phyloP scores from a whole-genome alignment of 2,888 invertebrate genomes.

The Dastarcus helophoroides region DNA sequence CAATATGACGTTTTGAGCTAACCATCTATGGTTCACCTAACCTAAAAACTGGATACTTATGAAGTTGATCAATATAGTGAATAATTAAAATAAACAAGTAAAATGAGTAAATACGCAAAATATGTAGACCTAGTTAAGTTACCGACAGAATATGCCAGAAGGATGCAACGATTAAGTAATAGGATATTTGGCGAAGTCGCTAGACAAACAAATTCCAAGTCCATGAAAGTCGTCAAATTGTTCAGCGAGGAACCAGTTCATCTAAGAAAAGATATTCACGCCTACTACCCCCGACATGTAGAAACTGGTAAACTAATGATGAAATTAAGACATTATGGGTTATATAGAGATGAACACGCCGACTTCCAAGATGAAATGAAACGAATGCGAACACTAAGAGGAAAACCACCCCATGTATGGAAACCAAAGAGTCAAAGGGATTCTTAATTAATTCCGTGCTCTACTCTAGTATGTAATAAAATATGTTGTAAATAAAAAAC shows the following conservation, averaged over 20 bases:
- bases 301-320: constrained; percentile 65
- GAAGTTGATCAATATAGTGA: too few relatives aligned
- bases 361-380: constrained; percentile 84
- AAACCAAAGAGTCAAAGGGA: constrained; percentile 8
- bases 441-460: background rate
- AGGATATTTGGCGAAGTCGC: constrained; percentile 83
- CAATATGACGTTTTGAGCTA: too few relatives aligned
- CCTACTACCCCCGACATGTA: constrained; percentile 79
- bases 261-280: constrained; percentile 55
- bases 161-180: constrained; percentile 78
- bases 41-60: too few relatives aligned
- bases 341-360: constrained; percentile 78
- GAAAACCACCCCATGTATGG: constrained; percentile 48
- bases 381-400: constrained; percentile 60
- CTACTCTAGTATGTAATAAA: background rate
- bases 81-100: too few relatives aligned
- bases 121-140: constrained; percentile 59
- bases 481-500: constrained; percentile 1
- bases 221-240: constrained; percentile 69
- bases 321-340: constrained; percentile 61
- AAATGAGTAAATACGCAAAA: constrained; percentile 54
- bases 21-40: too few relatives aligned
- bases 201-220: constrained; percentile 59
- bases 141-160: constrained; percentile 66
- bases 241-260: constrained; percentile 67